These are phyloP conservation scores for Xiphophorus maculatus DNA, from an alignment of 2,113 vertebrate species.

Conservation along the genomic window DNA sequence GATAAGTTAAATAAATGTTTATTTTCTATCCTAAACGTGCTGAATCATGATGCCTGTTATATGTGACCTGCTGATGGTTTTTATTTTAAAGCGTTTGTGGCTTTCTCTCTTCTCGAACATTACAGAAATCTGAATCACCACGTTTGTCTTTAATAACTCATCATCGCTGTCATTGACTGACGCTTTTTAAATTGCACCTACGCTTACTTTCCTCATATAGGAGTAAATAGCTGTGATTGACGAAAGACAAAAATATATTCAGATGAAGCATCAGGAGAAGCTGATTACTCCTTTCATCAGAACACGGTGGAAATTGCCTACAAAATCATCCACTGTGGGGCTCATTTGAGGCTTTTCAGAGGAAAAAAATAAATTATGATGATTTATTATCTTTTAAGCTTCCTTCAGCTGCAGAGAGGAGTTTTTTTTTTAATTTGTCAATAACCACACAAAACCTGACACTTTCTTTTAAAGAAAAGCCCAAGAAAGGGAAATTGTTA, in stretches of 20 bases:
- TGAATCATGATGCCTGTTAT: accelerated
- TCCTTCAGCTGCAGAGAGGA: conserved; percentile 7
- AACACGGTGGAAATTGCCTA: conserved; percentile 10
- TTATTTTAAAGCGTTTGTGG: conserved; percentile 23
- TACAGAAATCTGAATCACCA: background rate
- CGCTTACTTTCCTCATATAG: conserved; percentile 8
- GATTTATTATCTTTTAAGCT: conserved; percentile 47
- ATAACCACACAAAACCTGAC: conserved; percentile 27
- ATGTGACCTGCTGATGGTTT: conserved; percentile 1
- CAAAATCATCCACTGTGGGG: conserved; percentile 6
- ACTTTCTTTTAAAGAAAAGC: conserved; percentile 28
- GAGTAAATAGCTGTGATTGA: conserved; percentile 38
- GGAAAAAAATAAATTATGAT: conserved; percentile 18
- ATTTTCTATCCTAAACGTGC: background rate
- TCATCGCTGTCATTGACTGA: conserved; percentile 35
- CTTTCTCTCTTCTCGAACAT: background rate
- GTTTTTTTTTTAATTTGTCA: conserved; percentile 18
- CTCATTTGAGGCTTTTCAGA: conserved; percentile 64
- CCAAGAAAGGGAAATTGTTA: conserved; percentile 28
- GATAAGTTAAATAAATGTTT: too few relatives aligned
- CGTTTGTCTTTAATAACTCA: conserved; percentile 23
- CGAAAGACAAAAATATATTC: conserved; percentile 37
- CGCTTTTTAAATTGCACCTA: conserved; percentile 15
- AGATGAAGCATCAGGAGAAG: conserved; percentile 26
- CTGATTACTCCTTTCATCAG: conserved; percentile 65